Percentiles rank a stretch among this genome's conserved stretches.
Evolutionary conservation across 2,888 invertebrate species (phyloP).

Genomic region (Caenorhabditis becei): DNA sequence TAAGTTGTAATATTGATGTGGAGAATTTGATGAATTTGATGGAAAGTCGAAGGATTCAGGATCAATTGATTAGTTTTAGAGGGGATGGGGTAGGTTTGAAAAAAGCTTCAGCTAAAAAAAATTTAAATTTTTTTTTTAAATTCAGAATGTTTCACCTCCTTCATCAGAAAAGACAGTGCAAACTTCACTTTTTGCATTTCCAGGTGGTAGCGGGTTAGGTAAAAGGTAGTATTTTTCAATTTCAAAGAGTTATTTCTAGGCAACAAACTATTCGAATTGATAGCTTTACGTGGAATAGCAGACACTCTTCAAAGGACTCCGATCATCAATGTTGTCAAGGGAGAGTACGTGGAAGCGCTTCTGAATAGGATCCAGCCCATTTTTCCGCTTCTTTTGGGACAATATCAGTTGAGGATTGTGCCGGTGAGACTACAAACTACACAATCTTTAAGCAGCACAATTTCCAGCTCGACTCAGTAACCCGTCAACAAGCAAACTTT

Average conservation of each 20-base stretch:
- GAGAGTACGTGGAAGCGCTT: constrained; percentile 8
- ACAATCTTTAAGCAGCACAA: background rate
- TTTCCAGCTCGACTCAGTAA: background rate
- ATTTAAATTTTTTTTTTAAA: background rate
- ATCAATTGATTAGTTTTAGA: constrained; percentile 3
- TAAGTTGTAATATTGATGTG: constrained; percentile 41
- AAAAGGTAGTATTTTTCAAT: background rate
- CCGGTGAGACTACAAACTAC: constrained; percentile 22
- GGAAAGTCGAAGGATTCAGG: constrained; percentile 29
- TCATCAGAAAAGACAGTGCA: constrained; percentile 27
- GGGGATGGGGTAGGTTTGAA: constrained; percentile 2
- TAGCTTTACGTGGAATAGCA: constrained; percentile 50
- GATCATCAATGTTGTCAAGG: constrained; percentile 38
- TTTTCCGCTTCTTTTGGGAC: constrained; percentile 42
- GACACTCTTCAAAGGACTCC: constrained; percentile 29
- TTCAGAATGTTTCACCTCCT: background rate
- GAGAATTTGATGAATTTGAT: constrained; percentile 32
- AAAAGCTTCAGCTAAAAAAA: too few species aligned
- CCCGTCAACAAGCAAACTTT: constrained; percentile 31
- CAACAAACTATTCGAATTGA: constrained; percentile 50
- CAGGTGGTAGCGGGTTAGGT: constrained; percentile 29
- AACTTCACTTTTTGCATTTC: constrained; percentile 33
- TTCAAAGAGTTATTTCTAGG: constrained; percentile 1
- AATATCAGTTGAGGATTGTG: constrained; percentile 39
- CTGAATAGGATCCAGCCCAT: constrained; percentile 36